Conservation (phyloP, 2,113 vertebrate genomes). For the Melanocharis versteri region DNA sequence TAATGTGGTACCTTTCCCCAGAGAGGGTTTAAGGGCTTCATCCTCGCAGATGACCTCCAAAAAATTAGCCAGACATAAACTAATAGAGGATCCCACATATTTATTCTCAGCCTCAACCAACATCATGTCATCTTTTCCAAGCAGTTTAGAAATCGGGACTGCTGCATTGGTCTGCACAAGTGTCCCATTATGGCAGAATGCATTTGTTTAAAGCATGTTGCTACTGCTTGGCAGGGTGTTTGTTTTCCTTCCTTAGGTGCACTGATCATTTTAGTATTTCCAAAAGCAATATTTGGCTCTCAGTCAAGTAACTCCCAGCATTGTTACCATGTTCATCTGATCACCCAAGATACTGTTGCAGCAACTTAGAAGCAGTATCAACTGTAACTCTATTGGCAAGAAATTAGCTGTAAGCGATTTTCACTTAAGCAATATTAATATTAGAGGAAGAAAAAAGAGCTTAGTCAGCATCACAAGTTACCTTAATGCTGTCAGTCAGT, state of each 20-base stretch:
- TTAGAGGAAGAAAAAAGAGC: rapidly evolving
- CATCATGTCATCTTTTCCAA: not conserved
- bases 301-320: not conserved
- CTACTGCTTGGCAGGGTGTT: not conserved
- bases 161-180: not conserved
- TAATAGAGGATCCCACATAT: not conserved
- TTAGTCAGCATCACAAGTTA: not conserved
- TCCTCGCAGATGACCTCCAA: not conserved
- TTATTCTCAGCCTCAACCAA: not conserved
- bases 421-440: not conserved
- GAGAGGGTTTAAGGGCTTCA: not conserved
- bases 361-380: not conserved
- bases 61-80: not conserved
- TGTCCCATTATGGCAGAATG: not conserved
- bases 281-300: not conserved
- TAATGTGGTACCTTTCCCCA: not conserved
- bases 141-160: not conserved
- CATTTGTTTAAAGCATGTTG: not conserved
- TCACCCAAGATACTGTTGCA: not conserved
- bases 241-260: not conserved
- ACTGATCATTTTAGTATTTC: not conserved
- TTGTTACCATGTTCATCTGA: not conserved
- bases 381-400: not conserved
- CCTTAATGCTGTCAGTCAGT: not conserved
- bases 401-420: not conserved